Base-by-base conservation (phyloP, 2,797 vertebrate genomes). In the Clarias fuscus region DNA sequence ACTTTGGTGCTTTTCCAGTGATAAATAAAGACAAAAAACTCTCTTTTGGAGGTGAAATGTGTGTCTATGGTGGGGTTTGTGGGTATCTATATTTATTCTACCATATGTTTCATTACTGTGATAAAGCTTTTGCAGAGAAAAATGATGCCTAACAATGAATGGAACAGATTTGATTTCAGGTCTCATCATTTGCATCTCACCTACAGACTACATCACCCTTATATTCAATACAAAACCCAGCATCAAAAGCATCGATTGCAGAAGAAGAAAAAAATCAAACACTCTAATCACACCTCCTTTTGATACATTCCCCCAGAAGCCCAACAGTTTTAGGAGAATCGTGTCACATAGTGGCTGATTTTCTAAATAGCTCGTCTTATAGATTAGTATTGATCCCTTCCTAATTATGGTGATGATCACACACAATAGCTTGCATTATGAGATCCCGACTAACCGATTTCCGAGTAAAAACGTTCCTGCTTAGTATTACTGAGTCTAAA, bases 241-340 rank as follows among this genome's bases (percentile, higher is more conserved):
- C 83, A 64, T 80, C 82, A 78, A 76, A 53, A 84, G 85, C 86
- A 89, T 88, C 85, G 87, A 89, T 83, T 86, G 77, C 43, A 86
- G 61, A 84, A 48, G 53, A 56, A 56, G 2, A 13, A 71, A 76
- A 89, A 84, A 89, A 88, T 91, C 86, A 86, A 91, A 90, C 72
- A 80, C 78, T n/a, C 24, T 88, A 87, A 89, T 89, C 75, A 76
- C 33, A 72, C 33, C 68, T 22, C 83, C 87, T 86, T 72, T 56
- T 68, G 76, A 30, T 24, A 17, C 87, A 76, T 82, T 64, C 40
- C 64, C 79, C 62, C 22, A 24, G 18, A 88, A 65, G 58, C 30
- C 72, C 79, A 85, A 83, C 70, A 56, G 56, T 83, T 83, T 84
- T 83, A 73, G 27, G 72, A 64, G 37, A 56, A 85, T 75, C 65